Base-by-base conservation (phyloP, 2,888 invertebrate species). In the Cheiracanthium punctorium region DNA sequence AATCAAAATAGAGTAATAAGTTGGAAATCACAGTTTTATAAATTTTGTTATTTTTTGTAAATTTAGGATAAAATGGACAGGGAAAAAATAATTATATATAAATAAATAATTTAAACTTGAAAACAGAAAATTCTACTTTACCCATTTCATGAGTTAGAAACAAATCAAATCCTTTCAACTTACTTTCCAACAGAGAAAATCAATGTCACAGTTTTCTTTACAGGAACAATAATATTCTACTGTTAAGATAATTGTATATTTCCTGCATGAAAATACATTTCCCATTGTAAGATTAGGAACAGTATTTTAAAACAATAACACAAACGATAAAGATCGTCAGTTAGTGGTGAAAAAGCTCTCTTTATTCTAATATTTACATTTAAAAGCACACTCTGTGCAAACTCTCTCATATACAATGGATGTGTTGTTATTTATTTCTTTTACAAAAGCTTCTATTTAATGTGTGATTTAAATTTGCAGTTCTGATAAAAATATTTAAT, bases 201-300 rank as follows among this genome's bases (percentile, higher is more conserved):
- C 82, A 85, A 73, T 65, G 74, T 67, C 84, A 85, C 73, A 73
- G 84, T 79, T 85, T 74, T 85, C 84, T 85, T 85, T 79, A 85
- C 84, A 79, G 79, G 77, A 52, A 58, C 84, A 85, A 79, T 85
- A 79, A 74, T 85, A 85, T 85, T 85, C 84, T 85, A 85, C 84
- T 74, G 58, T 85, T 85, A 85, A 85, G 84, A 85, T 85, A 85
- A 74, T 74, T 85, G 84, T 79, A 85, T 52, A 85, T 80, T 85
- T 85, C 84, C 84, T 85, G 84, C 84, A 85, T 85, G 79, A 52
- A 85, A 85, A 85, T 71, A 84, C 77, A 82, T 84, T 79, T 85
- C 84, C 84, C 84, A 85, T 79, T 73, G 84, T 85, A 74, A 85
- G 77, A 85, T 79, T 79, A 79, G 73, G 67, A 79, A 85, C 64